These are phyloP conservation scores for Plecturocebus donacophilus DNA, from an alignment of 2,113 vertebrate genomes.

Conservation along the genomic window DNA sequence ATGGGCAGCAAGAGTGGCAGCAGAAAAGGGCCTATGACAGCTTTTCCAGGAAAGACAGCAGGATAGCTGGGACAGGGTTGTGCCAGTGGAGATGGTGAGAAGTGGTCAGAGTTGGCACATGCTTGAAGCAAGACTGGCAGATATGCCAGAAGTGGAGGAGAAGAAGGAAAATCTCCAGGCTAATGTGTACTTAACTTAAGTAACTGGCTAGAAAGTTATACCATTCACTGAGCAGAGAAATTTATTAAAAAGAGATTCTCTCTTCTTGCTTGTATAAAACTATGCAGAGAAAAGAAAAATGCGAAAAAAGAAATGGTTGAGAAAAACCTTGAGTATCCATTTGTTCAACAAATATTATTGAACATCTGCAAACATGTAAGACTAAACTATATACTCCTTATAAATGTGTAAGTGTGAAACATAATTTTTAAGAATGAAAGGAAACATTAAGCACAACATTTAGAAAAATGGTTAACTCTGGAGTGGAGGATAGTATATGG, in stretches of 20 bases:
- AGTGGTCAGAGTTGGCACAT: not conserved
- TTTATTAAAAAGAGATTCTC: not conserved
- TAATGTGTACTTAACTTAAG: not conserved
- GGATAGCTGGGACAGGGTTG: too few relatives aligned
- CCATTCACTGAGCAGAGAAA: not conserved
- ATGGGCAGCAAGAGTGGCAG: not conserved
- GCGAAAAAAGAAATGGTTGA: not conserved
- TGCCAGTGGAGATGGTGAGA: not conserved
- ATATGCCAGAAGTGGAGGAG: not conserved
- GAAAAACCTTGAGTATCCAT: not conserved
- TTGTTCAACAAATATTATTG: not conserved
- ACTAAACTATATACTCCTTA: not conserved
- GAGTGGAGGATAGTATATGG: not conserved
- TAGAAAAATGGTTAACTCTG: not conserved
- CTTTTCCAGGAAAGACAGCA: not conserved
- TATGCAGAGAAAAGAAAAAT: not conserved
- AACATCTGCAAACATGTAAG: not conserved
- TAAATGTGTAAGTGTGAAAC: not conserved
- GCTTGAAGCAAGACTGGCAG: not conserved
- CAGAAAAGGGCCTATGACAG: not conserved
- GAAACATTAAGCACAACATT: not conserved
- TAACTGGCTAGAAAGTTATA: not conserved
- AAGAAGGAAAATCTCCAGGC: not conserved
- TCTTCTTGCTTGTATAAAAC: not conserved
- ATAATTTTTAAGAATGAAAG: not conserved